These are phyloP conservation scores for Micropterix aruncella DNA, from an alignment of 2,888 invertebrate species.

Conservation along the genomic window DNA sequence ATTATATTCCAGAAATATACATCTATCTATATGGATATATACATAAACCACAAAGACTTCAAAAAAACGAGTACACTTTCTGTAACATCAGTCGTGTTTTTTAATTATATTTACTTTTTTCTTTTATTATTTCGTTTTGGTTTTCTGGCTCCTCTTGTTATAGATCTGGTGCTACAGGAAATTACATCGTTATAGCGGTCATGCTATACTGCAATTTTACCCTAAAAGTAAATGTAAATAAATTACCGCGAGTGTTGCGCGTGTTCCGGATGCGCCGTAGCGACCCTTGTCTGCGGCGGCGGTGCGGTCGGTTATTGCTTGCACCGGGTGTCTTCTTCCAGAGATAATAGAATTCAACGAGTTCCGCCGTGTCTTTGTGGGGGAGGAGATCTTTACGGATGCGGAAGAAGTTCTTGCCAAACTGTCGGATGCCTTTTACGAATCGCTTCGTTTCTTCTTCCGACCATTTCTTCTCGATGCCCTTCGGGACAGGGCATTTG, in stretches of 20 bases:
- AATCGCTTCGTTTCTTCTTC: conserved; percentile 98
- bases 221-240: no score
- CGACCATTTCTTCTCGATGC: conserved; percentile 95
- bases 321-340: conserved; percentile 99
- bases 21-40: no score
- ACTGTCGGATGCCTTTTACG: conserved; percentile 94
- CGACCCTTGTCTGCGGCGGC: conserved; percentile 77
- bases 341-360: conserved; percentile 97
- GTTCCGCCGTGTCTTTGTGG: conserved; percentile 92
- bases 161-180: no score
- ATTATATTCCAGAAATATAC: no score
- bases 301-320: conserved; percentile 88
- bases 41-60: no score
- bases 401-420: conserved; percentile 98
- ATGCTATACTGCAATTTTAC: no score
- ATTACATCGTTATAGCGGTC: no score
- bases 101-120: no score
- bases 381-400: conserved; percentile 93
- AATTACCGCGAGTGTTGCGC: conserved; percentile 71
- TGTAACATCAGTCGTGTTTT: no score
- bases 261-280: conserved; percentile 79
- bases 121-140: no score
- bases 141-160: no score
- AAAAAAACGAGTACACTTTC: no score
- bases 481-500: conserved; percentile 93